Percentiles rank a stretch among this genome's conserved stretches.
Evolutionary conservation across 2,888 invertebrate genomes (phyloP).

Genomic region (Axea sp.): DNA sequence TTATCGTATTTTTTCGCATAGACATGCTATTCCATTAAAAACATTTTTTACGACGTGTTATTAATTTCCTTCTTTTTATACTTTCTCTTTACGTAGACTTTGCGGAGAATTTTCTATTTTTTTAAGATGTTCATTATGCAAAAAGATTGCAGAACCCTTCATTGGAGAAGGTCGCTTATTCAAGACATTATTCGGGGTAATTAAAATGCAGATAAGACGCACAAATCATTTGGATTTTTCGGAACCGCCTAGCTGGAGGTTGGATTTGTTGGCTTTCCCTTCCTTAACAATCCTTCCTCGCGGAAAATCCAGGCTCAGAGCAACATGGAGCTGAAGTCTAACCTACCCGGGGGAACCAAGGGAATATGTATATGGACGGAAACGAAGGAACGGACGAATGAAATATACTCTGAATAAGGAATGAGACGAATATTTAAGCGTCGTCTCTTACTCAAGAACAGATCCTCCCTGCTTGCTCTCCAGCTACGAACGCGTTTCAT

Average conservation of each 20-base stretch:
- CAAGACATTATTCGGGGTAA: constrained; percentile 77
- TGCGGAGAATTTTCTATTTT: constrained; percentile 25
- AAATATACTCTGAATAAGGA: constrained; percentile 77
- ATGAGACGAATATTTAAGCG: constrained; percentile 75
- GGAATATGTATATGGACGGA: constrained; percentile 69
- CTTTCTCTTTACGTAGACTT: constrained; percentile 12
- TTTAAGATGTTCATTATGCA: constrained; percentile 48
- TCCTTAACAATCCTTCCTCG: constrained; percentile 54
- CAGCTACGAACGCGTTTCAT: constrained; percentile 14
- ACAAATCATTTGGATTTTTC: constrained; percentile 78
- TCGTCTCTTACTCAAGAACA: constrained; percentile 52
- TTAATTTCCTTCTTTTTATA: too few relatives aligned
- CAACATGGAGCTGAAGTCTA: constrained; percentile 62
- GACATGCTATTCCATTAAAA: constrained; percentile 3
- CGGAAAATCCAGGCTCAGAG: constrained; percentile 61
- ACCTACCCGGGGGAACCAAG: constrained; percentile 62
- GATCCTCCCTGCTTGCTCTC: constrained; percentile 33
- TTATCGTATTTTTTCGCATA: constrained; percentile 29
- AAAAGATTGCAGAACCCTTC: constrained; percentile 38
- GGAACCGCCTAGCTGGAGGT: constrained; percentile 59
- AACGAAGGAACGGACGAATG: constrained; percentile 73
- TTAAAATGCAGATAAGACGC: constrained; percentile 79
- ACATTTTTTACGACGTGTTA: too few relatives aligned
- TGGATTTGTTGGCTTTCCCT: constrained; percentile 63
- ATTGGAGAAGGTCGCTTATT: constrained; percentile 71